phyloP scores from a whole-genome alignment of 2,797 vertebrate genomes.

The Kryptopterus vitreolus region DNA sequence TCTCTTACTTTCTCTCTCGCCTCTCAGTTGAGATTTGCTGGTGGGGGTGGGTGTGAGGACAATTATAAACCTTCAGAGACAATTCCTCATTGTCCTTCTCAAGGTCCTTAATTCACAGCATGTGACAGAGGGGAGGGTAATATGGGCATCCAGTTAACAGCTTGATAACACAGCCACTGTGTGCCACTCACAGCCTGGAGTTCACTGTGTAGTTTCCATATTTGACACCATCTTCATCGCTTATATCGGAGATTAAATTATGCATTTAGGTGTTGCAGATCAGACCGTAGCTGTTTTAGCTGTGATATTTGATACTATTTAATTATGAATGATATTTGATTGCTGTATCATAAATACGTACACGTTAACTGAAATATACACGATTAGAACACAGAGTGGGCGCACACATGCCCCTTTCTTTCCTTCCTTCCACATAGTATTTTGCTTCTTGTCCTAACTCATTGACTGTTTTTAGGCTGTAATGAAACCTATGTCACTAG shows the following conservation, averaged over 20 bases:
- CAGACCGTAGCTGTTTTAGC: constrained; percentile 5
- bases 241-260: not conserved
- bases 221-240: not conserved
- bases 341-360: not conserved
- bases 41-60: constrained; percentile 56
- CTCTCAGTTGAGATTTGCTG: constrained; percentile 61
- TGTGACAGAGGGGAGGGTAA: constrained; percentile 64
- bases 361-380: not conserved
- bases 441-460: constrained; percentile 4
- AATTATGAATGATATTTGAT: not conserved
- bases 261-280: not conserved
- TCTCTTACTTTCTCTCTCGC: constrained; percentile 28
- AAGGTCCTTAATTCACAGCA: constrained; percentile 69
- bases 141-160: constrained; percentile 47
- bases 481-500: constrained; percentile 47
- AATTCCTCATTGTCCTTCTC: constrained; percentile 69
- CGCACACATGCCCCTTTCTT: not conserved
- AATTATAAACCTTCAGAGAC: constrained; percentile 69
- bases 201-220: constrained; percentile 26
- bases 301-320: constrained; percentile 18
- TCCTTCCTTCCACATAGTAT: not conserved
- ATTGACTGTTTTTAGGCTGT: constrained; percentile 18
- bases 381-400: not conserved
- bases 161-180: constrained; percentile 63
- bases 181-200: constrained; percentile 52